phyloP scores from a whole-genome alignment of 2,888 invertebrate genomes.

The Sisyra terminalis region DNA sequence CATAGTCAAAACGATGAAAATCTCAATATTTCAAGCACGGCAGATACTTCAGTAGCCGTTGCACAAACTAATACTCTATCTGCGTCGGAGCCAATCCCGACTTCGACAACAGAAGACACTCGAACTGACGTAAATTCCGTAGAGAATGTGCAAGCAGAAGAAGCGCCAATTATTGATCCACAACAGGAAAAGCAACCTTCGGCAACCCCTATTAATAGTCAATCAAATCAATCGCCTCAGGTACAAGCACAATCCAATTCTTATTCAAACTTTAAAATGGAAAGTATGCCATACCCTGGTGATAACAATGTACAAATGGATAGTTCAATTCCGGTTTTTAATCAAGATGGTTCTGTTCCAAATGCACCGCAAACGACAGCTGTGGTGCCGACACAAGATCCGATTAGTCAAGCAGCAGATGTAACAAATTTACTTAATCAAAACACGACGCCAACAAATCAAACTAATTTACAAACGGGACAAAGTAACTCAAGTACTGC shows the following conservation, averaged over 20 bases:
- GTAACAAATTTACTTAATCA: too few relatives aligned
- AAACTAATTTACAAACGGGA: neutral
- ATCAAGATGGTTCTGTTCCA: constrained; percentile 8
- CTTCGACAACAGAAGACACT: constrained; percentile 26
- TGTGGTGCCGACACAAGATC: neutral
- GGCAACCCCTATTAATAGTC: neutral
- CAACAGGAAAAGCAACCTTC: neutral
- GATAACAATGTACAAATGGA: constrained; percentile 6
- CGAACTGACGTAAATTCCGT: too few relatives aligned
- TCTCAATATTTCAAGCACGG: neutral
- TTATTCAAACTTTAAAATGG: constrained; percentile 3
- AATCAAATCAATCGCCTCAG: neutral
- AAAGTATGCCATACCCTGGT: constrained; percentile 1
- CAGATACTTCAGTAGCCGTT: neutral
- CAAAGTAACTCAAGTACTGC: too few relatives aligned
- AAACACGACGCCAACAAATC: neutral
- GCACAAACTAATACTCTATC: constrained; percentile 16
- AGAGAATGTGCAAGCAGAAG: too few relatives aligned
- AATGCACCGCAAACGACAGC: neutral
- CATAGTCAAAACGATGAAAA: too few relatives aligned
- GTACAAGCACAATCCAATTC: neutral
- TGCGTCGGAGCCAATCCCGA: constrained; percentile 24
- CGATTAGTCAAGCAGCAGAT: too few relatives aligned
- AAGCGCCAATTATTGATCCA: neutral
- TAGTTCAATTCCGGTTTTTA: constrained; percentile 8